Evolutionary conservation across 2,113 vertebrate genomes (phyloP), one percentile per base, ranked within the genome.

Genomic region (Sturnus vulgaris): DNA sequence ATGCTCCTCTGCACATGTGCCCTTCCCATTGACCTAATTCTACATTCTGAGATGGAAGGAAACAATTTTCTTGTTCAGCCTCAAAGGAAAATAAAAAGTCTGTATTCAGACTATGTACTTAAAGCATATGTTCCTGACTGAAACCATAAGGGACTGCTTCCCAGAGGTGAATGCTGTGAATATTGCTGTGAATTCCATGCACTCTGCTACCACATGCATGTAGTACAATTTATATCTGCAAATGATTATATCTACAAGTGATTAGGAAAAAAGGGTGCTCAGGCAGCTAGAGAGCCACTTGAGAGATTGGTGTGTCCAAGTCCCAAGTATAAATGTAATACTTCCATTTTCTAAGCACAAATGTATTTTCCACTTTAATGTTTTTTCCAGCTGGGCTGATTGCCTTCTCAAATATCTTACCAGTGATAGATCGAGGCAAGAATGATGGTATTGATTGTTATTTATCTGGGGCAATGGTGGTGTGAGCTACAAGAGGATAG

Each of bases 101-200:
- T 49, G 24, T 63, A 47, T 70, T 93, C 76, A 37, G 56, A 60
- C 33, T 68, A n/a, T 0, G 1, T 68, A 52, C 49, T 92, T 90
- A 83, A 88, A 96, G 88, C 68, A 75, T 82, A 91, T 78, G 68
- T 37, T 95, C 30, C 25, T 90, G 33, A 73, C 28, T 90, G 59
- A 90, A 96, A 63, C 39, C 87, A 40, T 50, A 63, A 73, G 56
- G 63, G 90, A 70, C 17, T 19, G 18, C 46, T 63, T 93, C 79
- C 87, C 68, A 70, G 65, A 66, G 78, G 87, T 86, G 68, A 63
- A 88, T 77, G 59, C 30, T 85, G 78, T 82, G 55, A 94, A 80
- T 72, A 72, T 39, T 63, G 30, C 66, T 82, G 66, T 1, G 1
- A 92, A 92, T 88, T 86, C 75, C 25, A 37, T 21, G 42, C 49